Evolutionary conservation across 1,140 invertebrate species (phyloP).

Genomic region (Euglossa dilemma): DNA sequence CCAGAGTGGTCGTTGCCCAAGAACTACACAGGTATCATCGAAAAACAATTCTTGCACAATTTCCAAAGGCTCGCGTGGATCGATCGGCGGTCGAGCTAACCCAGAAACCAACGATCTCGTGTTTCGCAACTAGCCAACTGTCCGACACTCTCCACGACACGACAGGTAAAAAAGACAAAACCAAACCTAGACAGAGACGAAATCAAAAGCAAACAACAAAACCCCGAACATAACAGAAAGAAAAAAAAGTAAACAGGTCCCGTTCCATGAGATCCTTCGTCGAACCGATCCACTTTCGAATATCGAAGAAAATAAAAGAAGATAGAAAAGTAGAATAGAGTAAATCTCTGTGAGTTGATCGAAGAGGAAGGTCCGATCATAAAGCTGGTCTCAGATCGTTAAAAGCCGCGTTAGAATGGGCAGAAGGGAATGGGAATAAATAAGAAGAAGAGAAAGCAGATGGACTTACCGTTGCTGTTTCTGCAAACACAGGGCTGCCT

Average conservation of each 20-base stretch:
- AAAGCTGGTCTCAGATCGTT: constrained; percentile 5
- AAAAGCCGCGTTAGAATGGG: background rate
- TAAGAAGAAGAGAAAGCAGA: background rate
- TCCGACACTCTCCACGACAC: background rate
- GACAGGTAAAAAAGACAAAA: no score
- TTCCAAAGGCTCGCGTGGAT: background rate
- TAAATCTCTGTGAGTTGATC: no score
- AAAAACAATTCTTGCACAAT: background rate
- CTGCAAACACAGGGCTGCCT: constrained; percentile 77
- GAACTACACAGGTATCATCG: background rate
- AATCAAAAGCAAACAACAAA: no score
- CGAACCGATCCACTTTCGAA: background rate
- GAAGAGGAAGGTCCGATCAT: background rate
- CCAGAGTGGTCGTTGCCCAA: background rate
- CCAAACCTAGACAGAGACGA: no score
- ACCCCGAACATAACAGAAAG: no score
- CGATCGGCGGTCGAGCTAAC: background rate
- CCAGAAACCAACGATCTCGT: background rate
- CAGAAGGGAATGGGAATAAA: no score
- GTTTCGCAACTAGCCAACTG: background rate
- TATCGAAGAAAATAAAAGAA: background rate
- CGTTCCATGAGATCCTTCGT: background rate
- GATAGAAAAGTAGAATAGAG: no score
- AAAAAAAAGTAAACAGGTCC: background rate
- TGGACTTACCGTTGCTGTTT: constrained; percentile 75